A percentile compares a stretch with the other conserved stretches of the same genome.
Conservation (phyloP, 2,113 vertebrate species). For the Callipepla californica region DNA sequence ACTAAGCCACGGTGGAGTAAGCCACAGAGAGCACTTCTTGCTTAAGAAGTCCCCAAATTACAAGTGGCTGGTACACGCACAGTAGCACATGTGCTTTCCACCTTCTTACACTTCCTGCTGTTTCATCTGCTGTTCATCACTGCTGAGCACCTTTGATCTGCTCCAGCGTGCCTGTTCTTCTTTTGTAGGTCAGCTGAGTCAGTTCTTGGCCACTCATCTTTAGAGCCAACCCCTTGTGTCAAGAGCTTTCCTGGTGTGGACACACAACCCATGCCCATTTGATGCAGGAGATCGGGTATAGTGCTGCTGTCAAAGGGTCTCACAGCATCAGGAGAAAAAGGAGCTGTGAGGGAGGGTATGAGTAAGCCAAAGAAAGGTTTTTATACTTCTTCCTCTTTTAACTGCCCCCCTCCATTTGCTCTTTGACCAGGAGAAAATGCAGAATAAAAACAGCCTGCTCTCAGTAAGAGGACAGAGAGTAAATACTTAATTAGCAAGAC, state of each 20-base stretch:
- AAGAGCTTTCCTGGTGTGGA: not conserved
- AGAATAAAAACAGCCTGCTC: not conserved
- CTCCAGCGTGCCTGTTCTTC: rapidly evolving
- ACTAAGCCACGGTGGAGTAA: not conserved
- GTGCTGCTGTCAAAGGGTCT: not conserved
- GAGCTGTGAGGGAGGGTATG: not conserved
- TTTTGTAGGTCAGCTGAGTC: not conserved
- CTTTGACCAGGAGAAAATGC: not conserved
- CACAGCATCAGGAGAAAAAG: not conserved
- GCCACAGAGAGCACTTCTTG: not conserved
- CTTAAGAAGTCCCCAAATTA: not conserved
- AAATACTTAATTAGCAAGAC: not conserved
- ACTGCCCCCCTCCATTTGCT: not conserved
- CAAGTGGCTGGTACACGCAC: not conserved
- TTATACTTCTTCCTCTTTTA: not conserved
- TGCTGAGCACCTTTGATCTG: not conserved
- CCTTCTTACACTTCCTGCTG: not conserved
- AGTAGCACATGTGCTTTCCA: not conserved
- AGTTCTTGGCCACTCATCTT: not conserved
- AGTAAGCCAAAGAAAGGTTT: not conserved
- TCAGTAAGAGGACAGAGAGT: not conserved
- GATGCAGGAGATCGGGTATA: not conserved
- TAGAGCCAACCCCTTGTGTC: not conserved
- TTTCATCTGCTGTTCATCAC: not conserved
- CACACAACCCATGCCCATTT: not conserved